Percentiles rank a stretch among this genome's conserved stretches.
phyloP scores from a whole-genome alignment of 2,113 vertebrate genomes.

The Uria lomvia region DNA sequence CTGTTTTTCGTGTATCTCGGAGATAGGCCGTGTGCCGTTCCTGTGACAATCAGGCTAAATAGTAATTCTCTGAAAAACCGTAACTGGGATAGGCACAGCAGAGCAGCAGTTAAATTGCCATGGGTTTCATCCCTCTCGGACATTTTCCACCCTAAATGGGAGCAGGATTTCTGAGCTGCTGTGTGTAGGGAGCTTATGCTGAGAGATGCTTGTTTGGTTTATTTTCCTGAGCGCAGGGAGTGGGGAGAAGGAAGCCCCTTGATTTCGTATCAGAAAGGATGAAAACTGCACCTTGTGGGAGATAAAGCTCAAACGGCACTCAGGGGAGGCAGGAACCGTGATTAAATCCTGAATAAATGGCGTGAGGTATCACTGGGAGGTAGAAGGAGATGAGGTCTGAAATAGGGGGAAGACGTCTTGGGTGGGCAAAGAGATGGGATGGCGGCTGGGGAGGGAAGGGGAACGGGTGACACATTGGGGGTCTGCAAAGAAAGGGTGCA shows the following conservation, averaged over 20 bases:
- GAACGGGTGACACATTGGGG: neutral
- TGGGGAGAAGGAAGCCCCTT: neutral
- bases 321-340: neutral
- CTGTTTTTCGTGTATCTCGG: neutral
- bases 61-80: neutral
- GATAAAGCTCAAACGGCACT: neutral
- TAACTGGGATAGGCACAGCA: neutral
- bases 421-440: neutral
- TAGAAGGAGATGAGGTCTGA: neutral
- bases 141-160: neutral
- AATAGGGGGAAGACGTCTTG: neutral
- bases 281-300: neutral
- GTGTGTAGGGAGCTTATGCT: neutral
- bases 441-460: neutral
- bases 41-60: neutral
- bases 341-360: neutral
- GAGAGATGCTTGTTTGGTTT: neutral
- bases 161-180: neutral
- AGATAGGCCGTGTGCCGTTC: neutral
- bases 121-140: neutral
- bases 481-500: neutral
- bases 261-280: neutral
- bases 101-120: neutral
- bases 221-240: neutral
- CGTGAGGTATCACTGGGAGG: neutral